Base-by-base conservation (phyloP, 2,113 vertebrate genomes). In the Trogon surrucura region DNA sequence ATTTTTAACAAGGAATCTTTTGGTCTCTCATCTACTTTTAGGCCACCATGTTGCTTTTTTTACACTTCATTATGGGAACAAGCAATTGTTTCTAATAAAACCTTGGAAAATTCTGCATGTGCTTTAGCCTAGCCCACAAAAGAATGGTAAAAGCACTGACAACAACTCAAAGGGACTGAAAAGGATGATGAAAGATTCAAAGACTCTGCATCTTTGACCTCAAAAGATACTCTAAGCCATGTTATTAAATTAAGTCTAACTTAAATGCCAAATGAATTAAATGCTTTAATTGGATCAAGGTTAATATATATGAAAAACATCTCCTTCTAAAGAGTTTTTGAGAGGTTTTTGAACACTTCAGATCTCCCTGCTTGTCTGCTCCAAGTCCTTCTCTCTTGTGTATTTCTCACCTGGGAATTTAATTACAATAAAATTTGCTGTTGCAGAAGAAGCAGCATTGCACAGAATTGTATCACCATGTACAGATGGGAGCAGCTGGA, bases 401-500 rank as follows among this genome's bases (percentile, higher is more conserved):
- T 13, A 50, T 26, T 74, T 81, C 58, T 84, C 70, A 81, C 47
- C 38, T 78, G 65, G 69, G 61, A 60, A 70, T 88, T 75, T 69
- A 82, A 73, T 82, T 38, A 73, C 72, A 85, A 3, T 20, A 9
- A 58, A 70, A 47, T 26, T 1, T 45, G 86, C 56, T 79, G 77
- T 19, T 70, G 69, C 69, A 64, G 85, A 54, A 74, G 83, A 36
- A 67, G 70, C 0, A 69, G 62, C 57, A 9, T 5, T 20, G 61
- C 60, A 44, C 73, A 85, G 77, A 11, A 8, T 0, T 64, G 48
- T 6, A 34, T 67, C 53, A 47, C 72, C 21, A 5, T 2, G 78
- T 56, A 65, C 95, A 96, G 91, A 87, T 94, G 80, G 84, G 61
- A 96, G 70, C 91, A 95, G 94, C 91, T 96, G 93, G 87, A 92